phyloP scores from a whole-genome alignment of 1,140 invertebrate genomes.

The Whitmania pigra region DNA sequence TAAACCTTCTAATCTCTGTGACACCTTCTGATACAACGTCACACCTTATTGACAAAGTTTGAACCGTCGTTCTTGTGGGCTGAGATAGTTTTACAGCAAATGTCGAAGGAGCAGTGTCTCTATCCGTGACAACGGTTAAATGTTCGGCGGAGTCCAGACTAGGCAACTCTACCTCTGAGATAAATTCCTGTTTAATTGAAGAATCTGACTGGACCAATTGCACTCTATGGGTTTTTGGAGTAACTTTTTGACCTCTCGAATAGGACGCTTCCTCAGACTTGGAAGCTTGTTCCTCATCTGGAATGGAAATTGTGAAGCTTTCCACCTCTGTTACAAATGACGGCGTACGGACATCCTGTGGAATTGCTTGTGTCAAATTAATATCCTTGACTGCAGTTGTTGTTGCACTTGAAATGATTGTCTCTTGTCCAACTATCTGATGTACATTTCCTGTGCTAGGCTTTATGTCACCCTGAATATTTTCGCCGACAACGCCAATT shows the following conservation, averaged over 20 bases:
- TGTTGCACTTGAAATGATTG: constrained; percentile 28
- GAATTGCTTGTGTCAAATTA: constrained; percentile 25
- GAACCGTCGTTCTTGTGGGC: constrained; percentile 18
- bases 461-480: constrained; percentile 30
- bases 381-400: constrained; percentile 30
- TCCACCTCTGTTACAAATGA: neutral
- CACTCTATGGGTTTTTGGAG: constrained; percentile 27
- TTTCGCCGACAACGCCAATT: constrained; percentile 29
- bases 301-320: constrained; percentile 13
- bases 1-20: constrained; percentile 5
- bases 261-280: constrained; percentile 1
- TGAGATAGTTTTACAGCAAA: constrained; percentile 1
- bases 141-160: constrained; percentile 14
- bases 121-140: constrained; percentile 5
- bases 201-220: constrained; percentile 25
- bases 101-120: neutral
- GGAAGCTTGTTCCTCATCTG: constrained; percentile 22
- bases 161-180: neutral
- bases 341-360: constrained; percentile 25
- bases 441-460: constrained; percentile 19
- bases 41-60: neutral
- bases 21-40: constrained; percentile 15
- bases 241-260: neutral
- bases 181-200: neutral
- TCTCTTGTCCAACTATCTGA: constrained; percentile 27